Evolutionary conservation across 2,113 vertebrate genomes (phyloP).

Genomic region (Tragelaphus buxtoni): DNA sequence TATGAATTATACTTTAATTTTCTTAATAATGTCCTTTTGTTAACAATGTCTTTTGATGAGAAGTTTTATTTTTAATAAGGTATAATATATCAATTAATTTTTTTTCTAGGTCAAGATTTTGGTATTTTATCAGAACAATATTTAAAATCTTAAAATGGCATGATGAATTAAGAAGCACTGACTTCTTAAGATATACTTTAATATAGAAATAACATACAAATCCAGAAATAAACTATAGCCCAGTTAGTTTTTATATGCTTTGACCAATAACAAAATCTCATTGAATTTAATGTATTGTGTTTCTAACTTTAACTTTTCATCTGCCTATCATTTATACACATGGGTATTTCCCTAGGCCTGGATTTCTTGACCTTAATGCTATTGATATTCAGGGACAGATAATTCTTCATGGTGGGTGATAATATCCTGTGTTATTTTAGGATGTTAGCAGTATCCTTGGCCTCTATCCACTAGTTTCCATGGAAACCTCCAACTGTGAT

Average conservation of each 20-base stretch:
- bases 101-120: background rate
- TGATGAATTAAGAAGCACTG: background rate
- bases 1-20: background rate
- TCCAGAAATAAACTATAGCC: background rate
- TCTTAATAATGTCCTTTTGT: background rate
- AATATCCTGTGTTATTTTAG: background rate
- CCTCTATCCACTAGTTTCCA: background rate
- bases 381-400: background rate
- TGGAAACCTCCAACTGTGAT: background rate
- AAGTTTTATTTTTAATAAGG: background rate
- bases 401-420: background rate
- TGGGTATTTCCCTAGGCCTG: background rate
- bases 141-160: conserved; percentile 6
- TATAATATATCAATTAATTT: background rate
- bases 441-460: background rate
- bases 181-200: background rate
- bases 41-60: background rate
- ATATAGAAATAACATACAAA: background rate
- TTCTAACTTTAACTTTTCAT: background rate
- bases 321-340: background rate
- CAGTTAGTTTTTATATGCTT: background rate
- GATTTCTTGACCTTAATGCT: background rate
- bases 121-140: background rate
- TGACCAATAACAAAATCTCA: background rate
- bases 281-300: background rate